A percentile compares a stretch with the other conserved stretches of the same genome.
Conservation (phyloP, 2,888 invertebrate genomes). For the Crioceris asparagi region DNA sequence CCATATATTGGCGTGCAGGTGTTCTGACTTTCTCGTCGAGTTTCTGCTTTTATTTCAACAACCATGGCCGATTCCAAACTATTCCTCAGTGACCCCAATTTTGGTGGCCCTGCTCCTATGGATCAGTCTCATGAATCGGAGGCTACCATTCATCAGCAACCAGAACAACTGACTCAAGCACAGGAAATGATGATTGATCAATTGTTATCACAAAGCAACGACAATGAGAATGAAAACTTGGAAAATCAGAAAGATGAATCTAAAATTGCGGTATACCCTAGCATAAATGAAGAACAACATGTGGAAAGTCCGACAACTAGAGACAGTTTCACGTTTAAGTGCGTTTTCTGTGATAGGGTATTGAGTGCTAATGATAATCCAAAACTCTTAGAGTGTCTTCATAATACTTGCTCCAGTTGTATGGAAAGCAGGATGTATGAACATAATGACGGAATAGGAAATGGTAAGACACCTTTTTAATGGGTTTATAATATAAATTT, state of each 20-base stretch:
- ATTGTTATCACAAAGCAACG: conserved; percentile 9
- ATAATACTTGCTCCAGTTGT: conserved; percentile 72
- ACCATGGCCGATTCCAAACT: conserved; percentile 27
- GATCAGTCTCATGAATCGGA: conserved; percentile 8
- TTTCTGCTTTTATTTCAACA: too few relatives aligned
- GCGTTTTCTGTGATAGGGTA: conserved; percentile 39
- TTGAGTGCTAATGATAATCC: conserved; percentile 52
- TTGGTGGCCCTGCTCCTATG: conserved; percentile 13
- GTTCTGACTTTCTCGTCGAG: too few relatives aligned
- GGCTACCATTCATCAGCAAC: conserved; percentile 6
- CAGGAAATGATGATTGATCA: conserved; percentile 21
- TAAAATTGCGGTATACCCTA: conserved; percentile 15
- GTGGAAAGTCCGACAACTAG: conserved; percentile 36
- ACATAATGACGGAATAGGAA: conserved; percentile 33
- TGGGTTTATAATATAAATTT: too few relatives aligned
- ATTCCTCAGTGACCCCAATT: conserved; percentile 24
- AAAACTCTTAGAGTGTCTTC: conserved; percentile 79
- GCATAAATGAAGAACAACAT: conserved; percentile 25
- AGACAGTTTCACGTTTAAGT: conserved; percentile 33
- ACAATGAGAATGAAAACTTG: conserved; percentile 12
- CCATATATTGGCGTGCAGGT: neutral
- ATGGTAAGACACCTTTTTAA: conserved; percentile 14
- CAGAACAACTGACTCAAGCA: conserved; percentile 14
- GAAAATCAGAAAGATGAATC: conserved; percentile 16
- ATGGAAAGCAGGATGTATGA: conserved; percentile 54